Evolutionary conservation across 2,888 invertebrate genomes (phyloP), one percentile per base, ranked within the genome.

Genomic region (Troglohyphantes excavatus): DNA sequence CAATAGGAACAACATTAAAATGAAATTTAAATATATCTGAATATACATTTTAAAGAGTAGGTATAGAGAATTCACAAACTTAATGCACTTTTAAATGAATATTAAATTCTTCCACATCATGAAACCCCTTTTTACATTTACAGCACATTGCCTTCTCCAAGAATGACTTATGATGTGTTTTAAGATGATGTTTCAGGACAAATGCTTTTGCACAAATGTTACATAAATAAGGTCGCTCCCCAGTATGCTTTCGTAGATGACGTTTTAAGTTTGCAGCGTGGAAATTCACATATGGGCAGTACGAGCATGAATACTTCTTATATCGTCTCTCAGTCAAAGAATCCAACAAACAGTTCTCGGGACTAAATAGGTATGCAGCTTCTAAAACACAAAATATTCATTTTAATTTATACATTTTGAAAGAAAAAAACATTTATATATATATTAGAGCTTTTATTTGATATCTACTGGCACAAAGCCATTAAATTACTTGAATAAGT

Each of bases 171-270:
- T 65, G 17, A 46, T 78, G 65, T 6, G 26, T 23, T 63, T 65
- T 11, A 17, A 78, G 46, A 78, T 43, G n/a, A 33, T 76, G 76
- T 33, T 65, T 65, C 13, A 29, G 65, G 13, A 39, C 26, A 65
- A 78, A 78, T 33, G 23, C n/a, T 65, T 65, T 43, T 23, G 17
- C 23, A 33, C 65, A 78, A 43, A 65, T 43, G 11, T 67, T 65
- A 19, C 78, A 78, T 9, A 39, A 7, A 65, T 65, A 78, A 21
- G 78, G 78, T 9, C 26, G 7, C 39, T 78, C 78, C 21, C 43
- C 65, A 23, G 65, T 65, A 78, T 78, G 78, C 17, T 17, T 21
- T n/a, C 78, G 65, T 23, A 65, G 13, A 43, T 78, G 78, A 65
- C 7, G 65, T 39, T 65, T 63, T 5, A 65, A n/a, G 19, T 65